Percentiles rank a stretch among this genome's conserved stretches.
Evolutionary conservation across 2,797 vertebrate species (phyloP).

Genomic region (Acanthopagrus latus): DNA sequence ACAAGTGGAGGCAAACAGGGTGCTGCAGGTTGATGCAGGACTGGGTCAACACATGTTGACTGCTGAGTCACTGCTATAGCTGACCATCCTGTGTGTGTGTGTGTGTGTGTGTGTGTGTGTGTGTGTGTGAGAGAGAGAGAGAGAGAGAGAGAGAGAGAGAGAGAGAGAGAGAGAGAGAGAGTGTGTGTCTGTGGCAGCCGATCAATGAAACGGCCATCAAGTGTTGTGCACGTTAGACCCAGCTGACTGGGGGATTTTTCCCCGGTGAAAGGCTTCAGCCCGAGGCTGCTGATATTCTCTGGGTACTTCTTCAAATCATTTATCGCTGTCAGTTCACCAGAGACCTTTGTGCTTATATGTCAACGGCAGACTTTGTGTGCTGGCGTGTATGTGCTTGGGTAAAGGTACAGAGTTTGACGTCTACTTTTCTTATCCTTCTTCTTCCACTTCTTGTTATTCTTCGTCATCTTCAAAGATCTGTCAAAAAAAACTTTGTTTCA

Average conservation of each 20-base stretch:
- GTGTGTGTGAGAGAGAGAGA: too few species aligned
- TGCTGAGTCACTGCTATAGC: constrained; percentile 66
- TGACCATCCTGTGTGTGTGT: constrained; percentile 56
- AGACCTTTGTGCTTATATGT: constrained; percentile 23
- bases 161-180: too few species aligned
- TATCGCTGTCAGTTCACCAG: neutral
- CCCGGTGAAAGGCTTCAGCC: constrained; percentile 25
- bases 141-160: too few species aligned
- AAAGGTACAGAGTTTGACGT: neutral
- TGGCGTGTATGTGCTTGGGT: neutral
- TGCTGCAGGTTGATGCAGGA: constrained; percentile 62
- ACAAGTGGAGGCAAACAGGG: constrained; percentile 20
- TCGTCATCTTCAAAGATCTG: neutral
- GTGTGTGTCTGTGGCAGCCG: constrained; percentile 58
- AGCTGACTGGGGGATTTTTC: constrained; percentile 58
- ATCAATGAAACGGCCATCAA: constrained; percentile 66
- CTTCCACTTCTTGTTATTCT: too few species aligned
- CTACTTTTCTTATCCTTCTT: too few species aligned
- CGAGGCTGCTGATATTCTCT: constrained; percentile 19
- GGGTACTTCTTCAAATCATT: constrained; percentile 32
- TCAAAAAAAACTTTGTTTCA: neutral
- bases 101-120: constrained; percentile 46
- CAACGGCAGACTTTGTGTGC: constrained; percentile 6
- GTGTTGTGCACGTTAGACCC: constrained; percentile 49
- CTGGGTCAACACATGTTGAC: constrained; percentile 59